Evolutionary conservation across 2,797 vertebrate genomes (phyloP), one percentile per base, ranked within the genome.

Genomic region (Tarsius wallacei): DNA sequence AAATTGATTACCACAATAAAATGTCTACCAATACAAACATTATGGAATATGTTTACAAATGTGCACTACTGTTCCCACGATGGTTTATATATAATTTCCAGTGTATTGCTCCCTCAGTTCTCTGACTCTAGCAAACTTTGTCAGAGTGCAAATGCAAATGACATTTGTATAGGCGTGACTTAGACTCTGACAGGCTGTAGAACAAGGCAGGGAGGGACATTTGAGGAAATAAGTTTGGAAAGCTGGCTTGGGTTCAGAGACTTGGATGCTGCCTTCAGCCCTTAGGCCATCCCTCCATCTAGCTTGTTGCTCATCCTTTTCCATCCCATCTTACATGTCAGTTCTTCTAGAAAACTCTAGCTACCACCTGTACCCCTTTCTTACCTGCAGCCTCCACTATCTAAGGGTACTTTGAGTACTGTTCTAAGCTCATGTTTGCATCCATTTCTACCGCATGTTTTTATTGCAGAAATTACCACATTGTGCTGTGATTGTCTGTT

Each of bases 1-100:
- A 63, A 66, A 55, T 55, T n/a, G n/a, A n/a, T n/a, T 94, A 74
- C n/a, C 33, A 83, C 22, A 57, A 80, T 21, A 96, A 36, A 81
- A 86, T 87, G 81, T 96, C 68, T 59, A 57, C 49, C 66, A 66
- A 64, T 26, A 31, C 22, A 68, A 55, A 59, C 68, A 33, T 93
- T 83, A n/a, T 33, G 21, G 26, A 82, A 31, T 3, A 28, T 64
- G 36, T 61, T 53, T 90, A 11, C 51, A 55, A 21, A 81, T 61
- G 10, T 14, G 12, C 36, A 33, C 2, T 33, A 0, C 66, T 86
- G 11, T 22, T 13, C 7, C 26, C 24, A 1, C 86, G 10, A 5
- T 5, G 31, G 31, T 66, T 21, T 73, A 47, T 16, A 1, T 76
- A 28, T 53, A 47, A 42, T 61, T 91, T 51, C 68, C 28, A 47